Evolutionary conservation across 1,140 invertebrate genomes (phyloP).

Genomic region (Lepidurus packardi): DNA sequence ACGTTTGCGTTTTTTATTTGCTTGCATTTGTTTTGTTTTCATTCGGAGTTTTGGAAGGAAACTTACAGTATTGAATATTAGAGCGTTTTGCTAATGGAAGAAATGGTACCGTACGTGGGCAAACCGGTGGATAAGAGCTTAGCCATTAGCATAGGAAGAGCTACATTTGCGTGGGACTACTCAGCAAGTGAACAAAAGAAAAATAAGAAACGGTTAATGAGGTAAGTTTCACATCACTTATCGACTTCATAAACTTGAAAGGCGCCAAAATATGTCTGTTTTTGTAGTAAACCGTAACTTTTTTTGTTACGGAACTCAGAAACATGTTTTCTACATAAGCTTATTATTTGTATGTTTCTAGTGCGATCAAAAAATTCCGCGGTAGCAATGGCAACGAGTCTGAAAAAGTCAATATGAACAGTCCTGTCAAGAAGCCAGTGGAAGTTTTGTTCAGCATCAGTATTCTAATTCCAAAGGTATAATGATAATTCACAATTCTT

Average conservation of each 20-base stretch:
- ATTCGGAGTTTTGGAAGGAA: background rate
- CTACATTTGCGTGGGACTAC: slow-evolving; percentile 50
- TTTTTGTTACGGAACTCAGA: too few species aligned
- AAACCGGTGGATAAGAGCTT: slow-evolving; percentile 47
- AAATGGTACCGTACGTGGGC: slow-evolving; percentile 44
- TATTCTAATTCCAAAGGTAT: slow-evolving; percentile 10
- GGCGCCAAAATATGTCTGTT: background rate
- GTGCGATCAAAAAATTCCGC: background rate
- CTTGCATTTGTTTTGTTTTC: background rate
- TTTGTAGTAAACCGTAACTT: too few species aligned
- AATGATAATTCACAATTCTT: background rate
- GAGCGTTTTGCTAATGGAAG: slow-evolving; percentile 49
- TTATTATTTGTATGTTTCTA: background rate
- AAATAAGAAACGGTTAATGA: slow-evolving; percentile 40
- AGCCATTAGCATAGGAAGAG: slow-evolving; percentile 52
- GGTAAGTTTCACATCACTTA: background rate
- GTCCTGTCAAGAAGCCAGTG: background rate
- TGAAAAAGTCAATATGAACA: background rate
- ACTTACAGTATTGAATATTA: slow-evolving; percentile 35
- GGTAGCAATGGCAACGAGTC: background rate
- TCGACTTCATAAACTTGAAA: background rate
- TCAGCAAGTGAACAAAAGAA: slow-evolving; percentile 36
- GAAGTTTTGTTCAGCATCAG: background rate
- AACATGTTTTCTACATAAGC: background rate
- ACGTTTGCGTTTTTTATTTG: background rate